Evolutionary conservation across 1,140 invertebrate genomes (phyloP).

Genomic region (Heliothis virescens): DNA sequence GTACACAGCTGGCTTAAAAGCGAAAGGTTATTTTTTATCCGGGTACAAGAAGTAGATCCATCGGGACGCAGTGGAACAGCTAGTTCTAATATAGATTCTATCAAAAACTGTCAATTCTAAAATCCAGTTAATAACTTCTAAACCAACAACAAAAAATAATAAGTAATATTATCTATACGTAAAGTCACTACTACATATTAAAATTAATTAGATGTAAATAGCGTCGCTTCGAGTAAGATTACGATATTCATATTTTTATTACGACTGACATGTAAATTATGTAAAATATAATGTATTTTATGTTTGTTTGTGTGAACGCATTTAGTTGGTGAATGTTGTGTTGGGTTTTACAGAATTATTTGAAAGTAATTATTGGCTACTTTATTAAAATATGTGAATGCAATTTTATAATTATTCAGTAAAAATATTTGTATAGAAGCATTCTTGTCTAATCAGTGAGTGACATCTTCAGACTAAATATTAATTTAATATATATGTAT

Average conservation of each 20-base stretch:
- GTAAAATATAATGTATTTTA: conserved; percentile 60
- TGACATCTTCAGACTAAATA: too few relatives aligned
- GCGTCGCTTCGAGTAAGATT: conserved; percentile 64
- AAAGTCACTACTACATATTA: conserved; percentile 55
- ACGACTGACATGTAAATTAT: conserved; percentile 77
- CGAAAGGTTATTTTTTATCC: too few relatives aligned
- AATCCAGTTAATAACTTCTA: background rate
- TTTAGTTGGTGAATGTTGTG: conserved; percentile 70
- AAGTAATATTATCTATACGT: conserved; percentile 46
- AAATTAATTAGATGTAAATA: conserved; percentile 66
- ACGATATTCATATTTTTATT: conserved; percentile 70
- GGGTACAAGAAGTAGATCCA: too few relatives aligned
- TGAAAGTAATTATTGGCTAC: background rate
- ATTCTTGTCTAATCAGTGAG: too few relatives aligned
- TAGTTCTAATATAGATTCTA: too few relatives aligned
- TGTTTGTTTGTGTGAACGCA: conserved; percentile 60
- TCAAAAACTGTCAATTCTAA: too few relatives aligned
- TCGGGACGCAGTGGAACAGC: too few relatives aligned
- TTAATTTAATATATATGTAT: too few relatives aligned
- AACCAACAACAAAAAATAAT: conserved; percentile 11
- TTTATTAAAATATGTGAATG: too few relatives aligned
- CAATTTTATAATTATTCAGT: too few relatives aligned
- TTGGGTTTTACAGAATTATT: conserved; percentile 42
- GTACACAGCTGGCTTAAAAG: too few relatives aligned
- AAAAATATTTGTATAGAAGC: too few relatives aligned